Evolutionary conservation across 2,888 invertebrate genomes (phyloP).

Genomic region (Leptinotarsa haldemani): DNA sequence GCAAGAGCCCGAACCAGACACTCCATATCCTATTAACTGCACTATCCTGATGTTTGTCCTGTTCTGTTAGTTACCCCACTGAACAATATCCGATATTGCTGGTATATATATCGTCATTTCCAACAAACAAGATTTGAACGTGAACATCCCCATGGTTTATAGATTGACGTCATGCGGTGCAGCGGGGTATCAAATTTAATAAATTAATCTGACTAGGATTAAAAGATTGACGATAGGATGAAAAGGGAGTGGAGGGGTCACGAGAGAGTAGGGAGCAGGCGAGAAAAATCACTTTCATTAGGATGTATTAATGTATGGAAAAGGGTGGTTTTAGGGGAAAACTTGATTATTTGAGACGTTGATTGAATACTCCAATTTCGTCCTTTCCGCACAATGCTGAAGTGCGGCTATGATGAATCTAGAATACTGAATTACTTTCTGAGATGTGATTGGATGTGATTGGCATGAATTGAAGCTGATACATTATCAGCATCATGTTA

Average conservation of each 20-base stretch:
- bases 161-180: conserved; percentile 35
- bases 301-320: conserved; percentile 18
- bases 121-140: conserved; percentile 32
- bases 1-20: conserved; percentile 44
- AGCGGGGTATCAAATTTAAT: conserved; percentile 38
- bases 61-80: conserved; percentile 23
- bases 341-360: not conserved
- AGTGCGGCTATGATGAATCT: not conserved
- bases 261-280: conserved; percentile 19
- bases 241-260: conserved; percentile 25
- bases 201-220: conserved; percentile 38
- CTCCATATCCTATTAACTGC: conserved; percentile 56
- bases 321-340: conserved; percentile 9
- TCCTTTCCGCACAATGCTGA: not conserved
- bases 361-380: conserved; percentile 1
- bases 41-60: conserved; percentile 36
- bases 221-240: conserved; percentile 37
- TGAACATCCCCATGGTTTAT: conserved; percentile 28
- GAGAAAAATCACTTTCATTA: conserved; percentile 23
- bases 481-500: too few relatives aligned
- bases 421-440: not conserved
- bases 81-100: conserved; percentile 19
- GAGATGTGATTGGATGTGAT: not conserved
- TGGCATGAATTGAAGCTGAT: too few relatives aligned
- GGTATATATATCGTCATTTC: conserved; percentile 18